Base-by-base conservation (phyloP, 2,113 vertebrate species). In the Xenopus borealis region DNA sequence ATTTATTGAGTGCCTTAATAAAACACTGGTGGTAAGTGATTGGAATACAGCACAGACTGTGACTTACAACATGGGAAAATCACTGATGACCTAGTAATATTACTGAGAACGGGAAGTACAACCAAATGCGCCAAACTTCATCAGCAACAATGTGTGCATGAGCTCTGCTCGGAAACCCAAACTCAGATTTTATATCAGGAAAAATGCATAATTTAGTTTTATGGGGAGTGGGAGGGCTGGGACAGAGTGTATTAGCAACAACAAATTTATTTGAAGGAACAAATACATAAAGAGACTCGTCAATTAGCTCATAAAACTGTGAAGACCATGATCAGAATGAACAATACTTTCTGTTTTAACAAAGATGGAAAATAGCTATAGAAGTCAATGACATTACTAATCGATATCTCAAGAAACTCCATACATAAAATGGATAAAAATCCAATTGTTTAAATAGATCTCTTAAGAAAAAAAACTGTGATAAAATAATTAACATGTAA, bases 1-100 rank as follows among this genome's bases (percentile, higher is more conserved):
- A 86, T 92, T 88, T 94, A 94, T 93, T 73, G 93, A 91, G 97
- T 99, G 97, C 97, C 97, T 99, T 99, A 99, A 94, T 85, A 86
- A 89, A 92, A 94, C 89, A 88, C 88, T 89, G 87, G 89, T 82
- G 85, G 89, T 89, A 90, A 90, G 89, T 88, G 91, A 88, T 72
- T 85, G 89, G 86, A 91, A 90, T 83, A 83, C 92, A 94, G 92
- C 92, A 92, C 91, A 86, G 90, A 90, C 85, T 88, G 85, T 86
- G 85, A 77, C 46, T 62, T 62, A 79, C 53, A 81, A 89, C 83
- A 78, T 81, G 84, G 81, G 80, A 80, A 55, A 81, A 85, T 87
- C 87, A 83, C 82, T 80, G 88, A 86, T 83, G 72, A 85, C 82
- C 82, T 87, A 23, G 75, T 76, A 80, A 84, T 82, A 80, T 66